These are phyloP conservation scores for Cydia amplana DNA, from an alignment of 1,140 invertebrate genomes.

Conservation along the genomic window DNA sequence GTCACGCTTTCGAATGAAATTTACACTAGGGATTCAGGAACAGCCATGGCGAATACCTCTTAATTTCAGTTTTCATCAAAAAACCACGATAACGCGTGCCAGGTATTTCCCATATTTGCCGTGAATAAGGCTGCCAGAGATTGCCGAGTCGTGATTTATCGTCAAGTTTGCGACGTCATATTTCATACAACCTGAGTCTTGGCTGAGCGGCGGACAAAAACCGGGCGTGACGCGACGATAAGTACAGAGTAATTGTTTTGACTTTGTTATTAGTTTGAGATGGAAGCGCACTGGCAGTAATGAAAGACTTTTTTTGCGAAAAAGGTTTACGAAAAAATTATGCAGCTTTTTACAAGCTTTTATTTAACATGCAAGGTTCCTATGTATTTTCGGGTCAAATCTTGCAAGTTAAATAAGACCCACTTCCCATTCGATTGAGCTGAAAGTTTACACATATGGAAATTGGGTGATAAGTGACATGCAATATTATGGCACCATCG, in stretches of 20 bases:
- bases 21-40: too few species aligned
- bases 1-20: too few species aligned
- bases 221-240: constrained; percentile 45
- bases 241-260: constrained; percentile 55
- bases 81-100: neutral
- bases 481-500: too few species aligned
- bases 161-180: constrained; percentile 56
- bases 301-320: neutral
- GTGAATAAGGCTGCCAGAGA: constrained; percentile 35
- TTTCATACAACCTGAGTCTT: constrained; percentile 45
- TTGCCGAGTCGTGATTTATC: constrained; percentile 57
- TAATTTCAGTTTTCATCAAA: constrained; percentile 16
- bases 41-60: neutral
- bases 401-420: too few species aligned
- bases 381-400: too few species aligned
- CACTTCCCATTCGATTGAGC: too few species aligned
- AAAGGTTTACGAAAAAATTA: neutral
- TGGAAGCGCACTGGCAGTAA: constrained; percentile 6
- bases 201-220: constrained; percentile 45
- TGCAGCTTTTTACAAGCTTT: neutral
- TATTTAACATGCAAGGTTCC: too few species aligned
- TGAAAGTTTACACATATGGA: too few species aligned
- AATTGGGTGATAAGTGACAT: too few species aligned
- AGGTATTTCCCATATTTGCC: neutral
- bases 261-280: constrained; percentile 34